Evolutionary conservation across 2,113 vertebrate species (phyloP).

Genomic region (Bombycilla garrulus): DNA sequence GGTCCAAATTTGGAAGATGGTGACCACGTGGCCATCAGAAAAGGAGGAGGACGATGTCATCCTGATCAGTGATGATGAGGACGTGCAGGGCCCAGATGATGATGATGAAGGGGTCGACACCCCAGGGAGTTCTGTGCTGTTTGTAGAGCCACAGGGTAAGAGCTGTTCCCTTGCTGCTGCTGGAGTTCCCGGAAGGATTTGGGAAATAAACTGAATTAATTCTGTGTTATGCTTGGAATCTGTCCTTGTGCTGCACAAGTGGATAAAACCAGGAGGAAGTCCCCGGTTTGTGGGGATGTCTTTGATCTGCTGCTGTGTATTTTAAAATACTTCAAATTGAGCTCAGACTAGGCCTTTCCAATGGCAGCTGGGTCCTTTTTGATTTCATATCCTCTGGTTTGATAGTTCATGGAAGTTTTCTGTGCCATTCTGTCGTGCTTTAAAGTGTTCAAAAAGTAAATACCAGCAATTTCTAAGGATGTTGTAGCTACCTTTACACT

Average conservation of each 20-base stretch:
- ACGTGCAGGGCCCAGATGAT: neutral
- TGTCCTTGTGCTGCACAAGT: neutral
- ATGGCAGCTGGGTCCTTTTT: neutral
- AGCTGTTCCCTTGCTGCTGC: fast-evolving
- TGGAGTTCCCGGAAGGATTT: neutral
- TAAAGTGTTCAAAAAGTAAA: neutral
- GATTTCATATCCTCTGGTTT: neutral
- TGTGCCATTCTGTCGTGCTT: fast-evolving
- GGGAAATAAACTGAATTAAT: neutral
- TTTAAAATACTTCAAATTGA: neutral
- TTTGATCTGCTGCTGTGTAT: neutral
- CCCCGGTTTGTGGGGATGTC: fast-evolving
- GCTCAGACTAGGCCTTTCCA: neutral
- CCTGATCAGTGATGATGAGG: slow-evolving; percentile 4
- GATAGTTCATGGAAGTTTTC: fast-evolving
- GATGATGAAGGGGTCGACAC: neutral
- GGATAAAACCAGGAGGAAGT: neutral
- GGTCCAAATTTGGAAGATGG: neutral
- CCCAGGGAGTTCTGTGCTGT: neutral
- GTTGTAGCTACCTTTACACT: fast-evolving
- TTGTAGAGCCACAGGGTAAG: slow-evolving; percentile 7
- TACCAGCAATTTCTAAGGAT: too few relatives aligned
- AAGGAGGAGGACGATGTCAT: neutral
- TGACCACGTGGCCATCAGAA: neutral
- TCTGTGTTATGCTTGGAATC: fast-evolving